Conservation (phyloP, 2,888 invertebrate species). For the Sepioteuthis lessoniana region DNA sequence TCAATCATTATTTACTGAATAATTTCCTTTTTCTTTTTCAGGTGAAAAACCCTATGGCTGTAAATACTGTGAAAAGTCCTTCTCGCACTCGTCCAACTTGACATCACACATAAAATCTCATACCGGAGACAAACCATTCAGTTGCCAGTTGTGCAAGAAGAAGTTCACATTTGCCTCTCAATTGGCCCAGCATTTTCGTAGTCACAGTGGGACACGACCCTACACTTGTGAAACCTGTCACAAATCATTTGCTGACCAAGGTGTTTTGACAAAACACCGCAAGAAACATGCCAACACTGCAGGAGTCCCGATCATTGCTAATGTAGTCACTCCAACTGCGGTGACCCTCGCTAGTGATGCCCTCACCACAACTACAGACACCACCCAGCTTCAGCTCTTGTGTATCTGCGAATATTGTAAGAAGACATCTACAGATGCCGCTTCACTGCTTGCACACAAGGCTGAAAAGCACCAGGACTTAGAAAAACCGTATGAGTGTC, state of each 20-base stretch:
- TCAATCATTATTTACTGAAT: too few relatives aligned
- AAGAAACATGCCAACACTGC: conserved; percentile 41
- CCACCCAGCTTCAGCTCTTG: conserved; percentile 41
- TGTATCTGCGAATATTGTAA: conserved; percentile 41
- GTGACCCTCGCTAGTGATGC: neutral
- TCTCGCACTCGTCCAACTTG: conserved; percentile 45
- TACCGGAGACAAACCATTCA: conserved; percentile 41
- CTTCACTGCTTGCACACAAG: neutral
- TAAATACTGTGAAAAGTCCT: conserved; percentile 37
- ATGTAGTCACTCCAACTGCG: conserved; percentile 13
- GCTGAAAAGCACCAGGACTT: conserved; percentile 2
- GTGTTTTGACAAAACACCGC: conserved; percentile 24
- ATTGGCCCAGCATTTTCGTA: conserved; percentile 37
- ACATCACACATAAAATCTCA: conserved; percentile 45
- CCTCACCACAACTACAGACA: conserved; percentile 16
- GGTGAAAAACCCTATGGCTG: conserved; percentile 40
- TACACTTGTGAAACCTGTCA: conserved; percentile 41
- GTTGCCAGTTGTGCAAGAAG: conserved; percentile 38
- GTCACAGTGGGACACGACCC: conserved; percentile 34
- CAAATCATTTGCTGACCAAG: conserved; percentile 43
- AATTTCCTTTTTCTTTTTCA: neutral
- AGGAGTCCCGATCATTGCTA: neutral
- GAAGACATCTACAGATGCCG: conserved; percentile 25
- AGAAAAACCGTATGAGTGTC: conserved; percentile 36
- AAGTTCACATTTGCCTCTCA: conserved; percentile 45